Percentiles rank a stretch among this genome's conserved stretches.
These are phyloP conservation scores for Drosophila greeni DNA, from an alignment of 2,888 invertebrate species.

Conservation along the genomic window DNA sequence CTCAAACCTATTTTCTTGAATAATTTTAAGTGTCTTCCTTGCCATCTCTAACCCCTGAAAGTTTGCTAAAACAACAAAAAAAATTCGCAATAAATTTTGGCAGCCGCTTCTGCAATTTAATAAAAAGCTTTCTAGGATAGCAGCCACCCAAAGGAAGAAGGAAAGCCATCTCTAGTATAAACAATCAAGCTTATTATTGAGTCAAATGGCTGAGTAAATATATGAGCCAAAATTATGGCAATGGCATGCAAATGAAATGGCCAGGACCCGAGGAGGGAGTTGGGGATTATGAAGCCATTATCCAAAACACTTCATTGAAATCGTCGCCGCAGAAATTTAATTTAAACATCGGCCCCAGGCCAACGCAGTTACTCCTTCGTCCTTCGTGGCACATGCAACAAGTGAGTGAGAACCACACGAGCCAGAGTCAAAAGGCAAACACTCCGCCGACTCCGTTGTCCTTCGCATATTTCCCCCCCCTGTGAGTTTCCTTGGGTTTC, in stretches of 20 bases:
- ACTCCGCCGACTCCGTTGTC: slow-evolving; percentile 38
- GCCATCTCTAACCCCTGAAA: slow-evolving; percentile 1
- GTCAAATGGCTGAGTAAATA: slow-evolving; percentile 71
- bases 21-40: too few relatives aligned
- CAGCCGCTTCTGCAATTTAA: slow-evolving; percentile 72
- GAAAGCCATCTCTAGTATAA: slow-evolving; percentile 47
- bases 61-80: slow-evolving; percentile 27
- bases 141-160: neutral
- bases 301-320: slow-evolving; percentile 44
- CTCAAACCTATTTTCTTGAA: too few relatives aligned
- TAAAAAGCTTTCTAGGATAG: slow-evolving; percentile 62
- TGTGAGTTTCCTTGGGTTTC: slow-evolving; percentile 1
- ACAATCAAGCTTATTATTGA: slow-evolving; percentile 70
- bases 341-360: slow-evolving; percentile 51
- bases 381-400: slow-evolving; percentile 61
- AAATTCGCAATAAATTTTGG: slow-evolving; percentile 73
- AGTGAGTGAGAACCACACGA: slow-evolving; percentile 36
- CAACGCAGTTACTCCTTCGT: slow-evolving; percentile 23
- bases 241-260: slow-evolving; percentile 77
- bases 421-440: slow-evolving; percentile 44
- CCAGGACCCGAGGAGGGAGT: slow-evolving; percentile 17
- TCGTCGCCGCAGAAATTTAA: slow-evolving; percentile 56
- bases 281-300: slow-evolving; percentile 51
- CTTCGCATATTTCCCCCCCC: slow-evolving; percentile 42
- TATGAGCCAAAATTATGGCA: slow-evolving; percentile 75